Evolutionary conservation across 2,797 vertebrate species (phyloP), one percentile per base, ranked within the genome.

Genomic region (Coluber constrictor): DNA sequence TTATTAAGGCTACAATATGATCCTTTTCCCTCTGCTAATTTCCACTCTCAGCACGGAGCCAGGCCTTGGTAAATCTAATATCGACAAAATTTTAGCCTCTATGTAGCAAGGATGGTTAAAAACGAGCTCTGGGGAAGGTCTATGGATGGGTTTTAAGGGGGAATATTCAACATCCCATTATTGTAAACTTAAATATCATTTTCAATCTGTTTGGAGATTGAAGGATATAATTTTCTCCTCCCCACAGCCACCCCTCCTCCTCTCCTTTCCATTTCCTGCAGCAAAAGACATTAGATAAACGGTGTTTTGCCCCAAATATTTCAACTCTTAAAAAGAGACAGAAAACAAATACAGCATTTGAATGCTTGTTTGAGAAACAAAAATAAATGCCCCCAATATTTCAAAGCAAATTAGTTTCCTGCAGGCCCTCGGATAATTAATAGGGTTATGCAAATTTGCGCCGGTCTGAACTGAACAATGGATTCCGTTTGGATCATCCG

Each of bases 1-100:
- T 94, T 95, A 94, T 94, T 95, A 88, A 90, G 92, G 59, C 37
- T 90, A 89, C 86, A 91, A 63, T 70, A 92, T 70, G 83, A 60
- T 60, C 37, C 66, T 27, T 94, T 86, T 88, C 92, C 51, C 91
- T 91, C 91, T 86, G 60, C 56, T 93, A 93, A 94, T 95, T 95
- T 93, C 90, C 83, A 92, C 59, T 90, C 12, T 47, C 74, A 61
- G 86, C 86, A 87, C 12, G 32, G 61, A 88, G 70, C 47, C 15
- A 89, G 13, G 15, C 12, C 4, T n/a, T 0, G 0, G 16, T 18
- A 61, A 89, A 93, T 43, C 74, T 27, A 25, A 20, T 1, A 92
- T 0, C n/a, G 37, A 32, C 3, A 25, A 25, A 7, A 25, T 92
- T 93, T 94, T 92, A 94, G 87, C 91, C n/a, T 91, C 37, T 90